Percentiles rank a stretch among this genome's conserved stretches.
Conservation (phyloP, 2,797 vertebrate genomes). For the Trematomus bernacchii region DNA sequence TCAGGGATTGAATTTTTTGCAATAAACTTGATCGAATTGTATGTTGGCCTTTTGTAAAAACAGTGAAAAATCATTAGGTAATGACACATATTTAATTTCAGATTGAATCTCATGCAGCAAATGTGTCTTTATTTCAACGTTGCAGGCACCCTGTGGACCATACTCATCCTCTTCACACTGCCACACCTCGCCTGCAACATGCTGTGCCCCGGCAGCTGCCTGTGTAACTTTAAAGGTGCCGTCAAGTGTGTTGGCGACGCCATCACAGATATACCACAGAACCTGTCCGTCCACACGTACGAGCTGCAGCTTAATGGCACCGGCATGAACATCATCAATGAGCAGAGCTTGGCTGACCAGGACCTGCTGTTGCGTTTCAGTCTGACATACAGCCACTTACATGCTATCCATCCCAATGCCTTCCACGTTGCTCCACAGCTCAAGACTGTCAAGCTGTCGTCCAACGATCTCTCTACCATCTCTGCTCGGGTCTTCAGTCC, state of each 20-base stretch:
- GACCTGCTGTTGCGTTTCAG: constrained; percentile 81
- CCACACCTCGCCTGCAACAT: constrained; percentile 23
- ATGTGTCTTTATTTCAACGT: constrained; percentile 20
- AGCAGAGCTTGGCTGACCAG: constrained; percentile 80
- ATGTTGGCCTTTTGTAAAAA: not conserved
- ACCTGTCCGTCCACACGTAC: constrained; percentile 60
- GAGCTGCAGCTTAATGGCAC: constrained; percentile 76
- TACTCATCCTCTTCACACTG: constrained; percentile 55
- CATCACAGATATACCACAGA: constrained; percentile 69
- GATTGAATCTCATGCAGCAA: not conserved
- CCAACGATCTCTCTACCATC: constrained; percentile 82
- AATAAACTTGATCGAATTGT: not conserved
- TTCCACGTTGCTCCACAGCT: constrained; percentile 85
- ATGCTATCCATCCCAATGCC: constrained; percentile 83
- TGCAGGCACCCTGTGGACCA: constrained; percentile 62
- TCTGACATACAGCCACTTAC: constrained; percentile 82
- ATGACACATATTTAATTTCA: not conserved
- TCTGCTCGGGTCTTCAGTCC: constrained; percentile 83
- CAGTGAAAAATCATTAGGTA: not conserved
- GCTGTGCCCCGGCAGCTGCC: constrained; percentile 70
- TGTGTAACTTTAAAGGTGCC: not conserved
- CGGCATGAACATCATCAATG: constrained; percentile 69
- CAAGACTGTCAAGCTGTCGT: constrained; percentile 84
- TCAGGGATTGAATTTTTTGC: not conserved
- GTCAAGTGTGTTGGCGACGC: constrained; percentile 58